Conservation (phyloP, 2,888 invertebrate genomes). For the Rhagium mordax region DNA sequence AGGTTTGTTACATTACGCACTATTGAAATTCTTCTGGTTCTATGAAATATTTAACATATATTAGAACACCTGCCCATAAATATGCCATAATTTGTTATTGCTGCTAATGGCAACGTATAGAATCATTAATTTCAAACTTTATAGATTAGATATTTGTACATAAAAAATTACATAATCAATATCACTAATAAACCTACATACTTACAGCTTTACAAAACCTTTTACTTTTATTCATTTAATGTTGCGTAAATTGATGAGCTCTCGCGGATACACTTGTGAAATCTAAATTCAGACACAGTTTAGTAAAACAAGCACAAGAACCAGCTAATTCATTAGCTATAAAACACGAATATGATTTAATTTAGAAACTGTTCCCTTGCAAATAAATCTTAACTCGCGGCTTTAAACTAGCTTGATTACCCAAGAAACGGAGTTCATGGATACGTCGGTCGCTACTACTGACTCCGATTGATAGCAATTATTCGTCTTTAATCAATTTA, state of each 20-base stretch:
- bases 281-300: background rate
- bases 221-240: constrained; percentile 9
- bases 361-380: too few species aligned
- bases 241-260: background rate
- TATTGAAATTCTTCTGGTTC: constrained; percentile 44
- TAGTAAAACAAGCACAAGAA: too few species aligned
- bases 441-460: too few species aligned
- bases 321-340: too few species aligned
- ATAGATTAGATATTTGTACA: constrained; percentile 10
- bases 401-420: too few species aligned
- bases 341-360: too few species aligned
- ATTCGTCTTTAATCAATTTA: too few species aligned
- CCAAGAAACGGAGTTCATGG: too few species aligned
- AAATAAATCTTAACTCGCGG: too few species aligned
- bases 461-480: too few species aligned
- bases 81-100: constrained; percentile 41
- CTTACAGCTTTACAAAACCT: background rate
- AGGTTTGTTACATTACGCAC: constrained; percentile 37
- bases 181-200: background rate
- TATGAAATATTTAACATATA: constrained; percentile 46
- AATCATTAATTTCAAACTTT: constrained; percentile 36
- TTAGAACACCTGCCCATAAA: constrained; percentile 50
- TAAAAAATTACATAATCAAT: constrained; percentile 34
- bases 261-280: background rate
- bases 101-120: constrained; percentile 20